phyloP scores from a whole-genome alignment of 2,888 invertebrate genomes.

The Conistra vaccinii region DNA sequence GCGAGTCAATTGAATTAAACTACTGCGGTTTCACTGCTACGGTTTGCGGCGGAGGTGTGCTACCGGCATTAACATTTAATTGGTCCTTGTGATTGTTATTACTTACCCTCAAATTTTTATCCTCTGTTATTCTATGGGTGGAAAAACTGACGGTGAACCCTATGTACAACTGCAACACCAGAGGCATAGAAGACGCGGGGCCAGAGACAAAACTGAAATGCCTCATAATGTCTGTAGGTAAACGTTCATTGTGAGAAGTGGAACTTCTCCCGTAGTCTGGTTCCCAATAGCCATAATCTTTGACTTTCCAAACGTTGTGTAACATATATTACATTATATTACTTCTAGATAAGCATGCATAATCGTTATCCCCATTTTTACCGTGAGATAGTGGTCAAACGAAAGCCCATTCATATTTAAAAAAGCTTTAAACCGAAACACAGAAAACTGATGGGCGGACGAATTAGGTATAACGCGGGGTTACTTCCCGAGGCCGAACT shows the following conservation, averaged over 20 bases:
- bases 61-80: too few relatives aligned
- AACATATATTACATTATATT: too few relatives aligned
- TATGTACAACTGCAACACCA: neutral
- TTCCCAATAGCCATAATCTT: neutral
- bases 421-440: too few relatives aligned
- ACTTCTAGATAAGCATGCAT: neutral
- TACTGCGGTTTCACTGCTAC: too few relatives aligned
- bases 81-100: neutral
- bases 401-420: neutral
- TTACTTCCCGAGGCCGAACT: neutral
- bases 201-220: neutral
- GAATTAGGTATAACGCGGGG: neutral
- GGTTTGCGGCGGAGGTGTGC: too few relatives aligned
- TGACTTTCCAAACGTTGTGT: neutral
- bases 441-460: neutral
- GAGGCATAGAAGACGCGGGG: neutral
- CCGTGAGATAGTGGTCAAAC: neutral
- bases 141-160: neutral
- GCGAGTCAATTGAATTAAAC: too few relatives aligned
- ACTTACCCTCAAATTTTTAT: neutral
- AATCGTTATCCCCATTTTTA: neutral
- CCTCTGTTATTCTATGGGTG: neutral
- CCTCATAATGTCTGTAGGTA: too few relatives aligned
- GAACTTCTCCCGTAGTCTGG: too few relatives aligned
- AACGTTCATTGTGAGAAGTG: neutral